Base-by-base conservation (phyloP, 2,888 invertebrate genomes). In the Agrochola lota region DNA sequence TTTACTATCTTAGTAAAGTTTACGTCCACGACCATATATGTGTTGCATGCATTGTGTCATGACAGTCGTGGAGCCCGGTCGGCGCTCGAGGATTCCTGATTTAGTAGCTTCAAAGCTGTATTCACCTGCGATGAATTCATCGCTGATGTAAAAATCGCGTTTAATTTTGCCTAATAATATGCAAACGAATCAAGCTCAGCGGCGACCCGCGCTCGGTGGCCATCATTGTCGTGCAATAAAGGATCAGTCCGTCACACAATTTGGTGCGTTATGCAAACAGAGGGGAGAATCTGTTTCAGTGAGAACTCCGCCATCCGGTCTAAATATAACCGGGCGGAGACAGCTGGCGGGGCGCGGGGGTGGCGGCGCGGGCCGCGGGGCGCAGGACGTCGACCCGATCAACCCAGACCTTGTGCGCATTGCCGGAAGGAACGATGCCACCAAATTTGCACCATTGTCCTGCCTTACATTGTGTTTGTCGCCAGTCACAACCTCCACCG, bases 321-420 rank as follows among this genome's bases (percentile, higher is more conserved):
- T 95, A 95, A 95, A 95, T 95, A 95, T 95, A 95, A 94, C 91
- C 91, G 91, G 92, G 91, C 91, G 91, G 93, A 92, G 94, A 94
- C 94, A 94, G 94, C 93, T 93, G 93, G 92, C 84, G 90, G 89
- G 85, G 90, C 83, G 86, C 84, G 86, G 85, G 85, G 85, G 90
- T 86, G 90, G 86, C 60, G 91, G 86, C 73, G 87, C 81, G 90
- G 81, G 92, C 91, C 81, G 90, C 87, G 85, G 90, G 87, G 86
- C 85, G 85, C 88, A 92, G 94, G 94, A 88, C 94, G 91, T 92
- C 94, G 94, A 95, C 95, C 95, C 93, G 91, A 76, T 83, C 91
- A 93, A 93, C 94, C 95, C 95, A 95, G 95, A 95, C 95, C 95
- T 95, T 94, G 94, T 90, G 89, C 91, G 91, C 91, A 88, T 85